These are phyloP conservation scores for Eriosoma lanigerum DNA, from an alignment of 1,140 invertebrate genomes.

Conservation along the genomic window DNA sequence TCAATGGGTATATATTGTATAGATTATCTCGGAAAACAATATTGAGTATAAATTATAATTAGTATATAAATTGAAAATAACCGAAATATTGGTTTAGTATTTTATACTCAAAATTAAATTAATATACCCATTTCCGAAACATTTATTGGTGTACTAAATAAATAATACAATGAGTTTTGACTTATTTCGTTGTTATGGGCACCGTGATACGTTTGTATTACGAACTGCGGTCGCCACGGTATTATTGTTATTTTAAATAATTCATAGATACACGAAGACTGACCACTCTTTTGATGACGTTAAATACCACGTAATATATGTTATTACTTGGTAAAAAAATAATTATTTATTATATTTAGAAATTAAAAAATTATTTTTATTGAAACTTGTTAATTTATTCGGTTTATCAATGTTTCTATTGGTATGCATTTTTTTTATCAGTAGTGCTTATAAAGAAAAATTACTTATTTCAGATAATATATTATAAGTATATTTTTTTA, in stretches of 20 bases:
- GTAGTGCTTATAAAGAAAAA: too few relatives aligned
- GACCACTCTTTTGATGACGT: not conserved
- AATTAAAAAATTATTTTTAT: not conserved
- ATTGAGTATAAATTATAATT: not conserved
- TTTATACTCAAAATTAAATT: not conserved
- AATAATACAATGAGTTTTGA: constrained; percentile 12
- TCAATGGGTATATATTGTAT: not conserved
- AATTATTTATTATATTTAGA: not conserved
- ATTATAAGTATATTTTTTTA: too few relatives aligned
- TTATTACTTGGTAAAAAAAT: not conserved
- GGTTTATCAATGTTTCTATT: too few relatives aligned
- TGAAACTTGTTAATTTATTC: not conserved
- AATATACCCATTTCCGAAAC: not conserved
- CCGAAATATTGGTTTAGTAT: not conserved
- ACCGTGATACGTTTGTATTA: constrained; percentile 32
- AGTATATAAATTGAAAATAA: not conserved
- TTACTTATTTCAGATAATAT: too few relatives aligned
- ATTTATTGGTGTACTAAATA: constrained; percentile 13
- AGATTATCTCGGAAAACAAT: not conserved
- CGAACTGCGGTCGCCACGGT: constrained; percentile 27
- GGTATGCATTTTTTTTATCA: too few relatives aligned
- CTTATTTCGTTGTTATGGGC: constrained; percentile 50
- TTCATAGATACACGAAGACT: not conserved
- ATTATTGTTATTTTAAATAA: constrained; percentile 39
- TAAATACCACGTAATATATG: not conserved